Conservation (phyloP, 1,140 invertebrate species). For the Melitaea cinxia region DNA sequence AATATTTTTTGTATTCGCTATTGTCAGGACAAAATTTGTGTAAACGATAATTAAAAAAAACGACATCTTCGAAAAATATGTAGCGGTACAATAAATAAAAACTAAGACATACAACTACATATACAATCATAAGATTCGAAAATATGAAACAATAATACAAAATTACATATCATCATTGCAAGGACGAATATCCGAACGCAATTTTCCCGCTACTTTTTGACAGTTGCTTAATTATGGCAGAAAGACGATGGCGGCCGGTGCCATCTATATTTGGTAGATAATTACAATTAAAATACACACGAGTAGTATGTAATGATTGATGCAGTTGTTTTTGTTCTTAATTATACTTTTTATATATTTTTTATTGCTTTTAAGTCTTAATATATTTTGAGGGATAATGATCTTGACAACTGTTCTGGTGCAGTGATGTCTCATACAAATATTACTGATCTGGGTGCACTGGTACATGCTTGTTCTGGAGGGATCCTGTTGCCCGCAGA, state of each 20-base stretch:
- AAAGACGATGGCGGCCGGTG: not conserved
- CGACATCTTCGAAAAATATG: no score
- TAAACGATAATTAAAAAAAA: no score
- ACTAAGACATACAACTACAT: not conserved
- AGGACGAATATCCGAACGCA: conserved; percentile 7
- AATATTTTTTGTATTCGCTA: no score
- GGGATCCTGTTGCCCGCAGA: no score
- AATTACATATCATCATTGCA: not conserved
- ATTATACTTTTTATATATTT: conserved; percentile 7
- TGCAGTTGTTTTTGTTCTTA: not conserved
- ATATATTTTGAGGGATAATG: conserved; percentile 6
- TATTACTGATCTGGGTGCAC: no score
- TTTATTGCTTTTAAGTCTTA: conserved; percentile 13
- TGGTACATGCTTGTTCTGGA: no score
- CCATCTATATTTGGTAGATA: conserved; percentile 12
- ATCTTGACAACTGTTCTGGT: no score
- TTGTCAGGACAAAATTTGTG: no score
- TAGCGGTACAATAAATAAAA: no score
- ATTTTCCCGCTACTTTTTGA: conserved; percentile 18
- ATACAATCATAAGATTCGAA: not conserved
- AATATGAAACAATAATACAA: not conserved
- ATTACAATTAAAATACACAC: conserved; percentile 9
- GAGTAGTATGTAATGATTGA: conserved; percentile 10
- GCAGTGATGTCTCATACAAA: no score
- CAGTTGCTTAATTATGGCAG: conserved; percentile 26